Base-by-base conservation (phyloP, 2,888 invertebrate genomes). In the Dasysyrphus tricinctus region DNA sequence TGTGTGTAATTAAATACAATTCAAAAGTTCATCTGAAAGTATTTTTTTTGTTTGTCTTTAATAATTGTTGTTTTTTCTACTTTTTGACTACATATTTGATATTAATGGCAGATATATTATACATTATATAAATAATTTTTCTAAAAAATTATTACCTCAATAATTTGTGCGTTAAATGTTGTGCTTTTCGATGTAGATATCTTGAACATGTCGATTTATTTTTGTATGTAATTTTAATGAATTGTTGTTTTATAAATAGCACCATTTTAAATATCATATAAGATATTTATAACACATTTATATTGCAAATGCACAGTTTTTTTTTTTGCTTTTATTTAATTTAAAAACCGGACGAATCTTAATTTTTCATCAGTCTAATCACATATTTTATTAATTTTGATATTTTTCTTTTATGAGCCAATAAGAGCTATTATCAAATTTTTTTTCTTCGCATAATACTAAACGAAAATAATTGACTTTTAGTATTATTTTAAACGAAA, bases 281-380 rank as follows among this genome's bases (percentile, higher is more conserved):
- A 67, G 14, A 76, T 59, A 69, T 70, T 2, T 32, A 54, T 54
- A n/a, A 1, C n/a, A 54, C n/a, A 54, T 29, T 3, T 32, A 81
- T 72, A 81, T 72, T 77, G 76, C 76, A 76, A 70, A 54, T 47
- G 32, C 59, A 75, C 67, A 75, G 19, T 72, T 59, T 56, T 37
- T 44, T 56, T 16, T 19, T n/a, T 19, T 24, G 67, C 29, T 44
- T 56, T 32, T n/a, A n/a, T 19, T 51, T 74, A 74, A 16, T 19
- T 19, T 6, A 5, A 57, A 69, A 56, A 49, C 44, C 72, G 81
- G 81, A 81, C 81, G 81, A 72, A 79, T 49, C 56, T 59, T 5
- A 32, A 44, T 24, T 39, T 73, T 34, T 29, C 42, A 39, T 78
- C 80, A 81, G 75, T 81, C 76, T 61, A 63, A 76, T 80, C 42